A percentile compares a stretch with the other conserved stretches of the same genome.
phyloP scores from a whole-genome alignment of 2,113 vertebrate species.

The Myotis brandtii region DNA sequence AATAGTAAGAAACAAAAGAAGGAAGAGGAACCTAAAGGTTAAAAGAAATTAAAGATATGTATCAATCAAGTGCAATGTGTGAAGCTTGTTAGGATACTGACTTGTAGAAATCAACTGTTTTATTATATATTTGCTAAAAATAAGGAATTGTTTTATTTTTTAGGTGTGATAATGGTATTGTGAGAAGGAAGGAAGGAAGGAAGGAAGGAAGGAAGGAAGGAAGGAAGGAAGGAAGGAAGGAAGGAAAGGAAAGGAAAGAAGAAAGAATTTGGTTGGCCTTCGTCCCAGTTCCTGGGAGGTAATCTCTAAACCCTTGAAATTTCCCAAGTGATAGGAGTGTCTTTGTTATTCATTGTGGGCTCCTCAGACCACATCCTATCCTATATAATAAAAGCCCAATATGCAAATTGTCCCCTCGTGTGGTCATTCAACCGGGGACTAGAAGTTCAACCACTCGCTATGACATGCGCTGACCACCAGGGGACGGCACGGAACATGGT shows the following conservation, averaged over 20 bases:
- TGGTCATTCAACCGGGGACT: too few species aligned
- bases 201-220: not conserved
- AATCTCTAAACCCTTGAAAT: constrained; percentile 34
- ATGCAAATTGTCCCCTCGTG: too few species aligned
- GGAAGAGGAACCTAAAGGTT: not conserved
- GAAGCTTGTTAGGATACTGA: constrained; percentile 21
- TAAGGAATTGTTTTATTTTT: constrained; percentile 24
- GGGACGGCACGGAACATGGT: too few species aligned
- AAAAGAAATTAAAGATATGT: constrained; percentile 16
- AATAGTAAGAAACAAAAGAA: not conserved
- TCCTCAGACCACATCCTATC: not conserved
- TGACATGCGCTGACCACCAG: too few species aligned
- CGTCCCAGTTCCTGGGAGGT: not conserved
- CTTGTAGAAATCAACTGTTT: constrained; percentile 13
- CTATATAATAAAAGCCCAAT: too few species aligned
- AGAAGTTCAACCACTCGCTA: too few species aligned
- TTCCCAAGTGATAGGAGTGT: not conserved
- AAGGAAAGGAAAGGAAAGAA: not conserved
- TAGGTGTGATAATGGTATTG: not conserved
- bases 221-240: not conserved
- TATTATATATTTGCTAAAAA: constrained; percentile 27
- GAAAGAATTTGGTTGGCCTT: not conserved
- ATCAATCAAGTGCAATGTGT: not conserved
- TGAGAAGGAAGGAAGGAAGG: not conserved
- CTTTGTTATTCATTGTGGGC: not conserved